Evolutionary conservation across 2,797 vertebrate species (phyloP).

Genomic region (Hoplostethus atlanticus): DNA sequence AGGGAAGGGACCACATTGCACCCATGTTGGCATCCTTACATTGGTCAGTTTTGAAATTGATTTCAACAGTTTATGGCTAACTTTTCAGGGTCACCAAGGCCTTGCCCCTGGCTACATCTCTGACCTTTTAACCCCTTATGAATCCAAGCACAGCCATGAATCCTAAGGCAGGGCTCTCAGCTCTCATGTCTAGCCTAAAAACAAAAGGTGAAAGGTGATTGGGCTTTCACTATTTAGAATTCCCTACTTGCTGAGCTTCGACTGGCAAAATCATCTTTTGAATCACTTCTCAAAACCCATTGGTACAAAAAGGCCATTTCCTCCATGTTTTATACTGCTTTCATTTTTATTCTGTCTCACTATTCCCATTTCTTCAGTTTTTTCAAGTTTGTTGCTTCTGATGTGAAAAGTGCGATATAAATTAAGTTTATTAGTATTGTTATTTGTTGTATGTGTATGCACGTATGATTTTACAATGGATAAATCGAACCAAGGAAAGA

Average conservation of each 20-base stretch:
- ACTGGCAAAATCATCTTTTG: not conserved
- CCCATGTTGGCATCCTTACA: constrained; percentile 26
- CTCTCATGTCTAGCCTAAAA: constrained; percentile 39
- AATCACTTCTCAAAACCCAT: not conserved
- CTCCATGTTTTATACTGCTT: not conserved
- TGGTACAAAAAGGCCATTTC: not conserved
- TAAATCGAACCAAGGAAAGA: not conserved
- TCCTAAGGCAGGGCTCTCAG: constrained; percentile 52
- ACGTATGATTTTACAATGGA: too few relatives aligned
- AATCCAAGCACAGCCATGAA: constrained; percentile 38
- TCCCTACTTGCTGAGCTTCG: constrained; percentile 11
- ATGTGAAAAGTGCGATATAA: not conserved
- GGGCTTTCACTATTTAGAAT: constrained; percentile 20
- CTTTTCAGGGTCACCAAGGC: constrained; percentile 40
- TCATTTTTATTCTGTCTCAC: not conserved
- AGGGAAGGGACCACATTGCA: constrained; percentile 13
- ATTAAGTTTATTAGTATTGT: not conserved
- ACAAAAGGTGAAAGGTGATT: constrained; percentile 43
- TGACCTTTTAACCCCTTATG: constrained; percentile 51
- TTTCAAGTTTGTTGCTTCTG: not conserved
- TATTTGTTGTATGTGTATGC: too few relatives aligned
- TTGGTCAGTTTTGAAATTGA: constrained; percentile 37
- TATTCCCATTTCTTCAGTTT: not conserved
- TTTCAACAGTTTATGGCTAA: constrained; percentile 41
- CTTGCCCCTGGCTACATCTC: constrained; percentile 32